Conservation (phyloP, 2,797 vertebrate species). For the Poecilia wingei region DNA sequence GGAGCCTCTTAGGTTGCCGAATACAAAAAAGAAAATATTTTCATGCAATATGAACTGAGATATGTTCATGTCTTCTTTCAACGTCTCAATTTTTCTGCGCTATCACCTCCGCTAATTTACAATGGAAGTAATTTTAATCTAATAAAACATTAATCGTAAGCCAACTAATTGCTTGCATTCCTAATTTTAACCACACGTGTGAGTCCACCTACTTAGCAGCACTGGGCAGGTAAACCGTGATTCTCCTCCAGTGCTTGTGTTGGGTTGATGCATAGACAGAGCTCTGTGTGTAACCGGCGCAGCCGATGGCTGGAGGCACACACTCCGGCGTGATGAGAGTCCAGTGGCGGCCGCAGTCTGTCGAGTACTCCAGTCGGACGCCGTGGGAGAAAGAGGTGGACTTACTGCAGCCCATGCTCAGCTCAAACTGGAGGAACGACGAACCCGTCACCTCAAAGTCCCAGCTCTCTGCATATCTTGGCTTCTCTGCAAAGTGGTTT, state of each 20-base stretch:
- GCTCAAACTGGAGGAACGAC: conserved; percentile 95
- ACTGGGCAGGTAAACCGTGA: conserved; percentile 92
- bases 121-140: too few species aligned
- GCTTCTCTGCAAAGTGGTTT: conserved; percentile 83
- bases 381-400: conserved; percentile 87
- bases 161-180: too few species aligned
- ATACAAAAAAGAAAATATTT: too few species aligned
- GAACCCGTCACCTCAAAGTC: conserved; percentile 95
- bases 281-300: conserved; percentile 92
- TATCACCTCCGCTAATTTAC: too few species aligned
- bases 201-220: conserved; percentile 79
- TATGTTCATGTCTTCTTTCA: too few species aligned
- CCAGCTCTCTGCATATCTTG: conserved; percentile 96
- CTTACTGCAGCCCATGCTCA: conserved; percentile 97
- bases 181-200: too few species aligned
- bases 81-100: too few species aligned
- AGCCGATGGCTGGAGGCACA: conserved; percentile 94
- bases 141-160: too few species aligned
- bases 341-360: conserved; percentile 94
- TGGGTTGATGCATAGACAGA: conserved; percentile 92
- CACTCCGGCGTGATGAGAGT: conserved; percentile 93
- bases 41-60: too few species aligned
- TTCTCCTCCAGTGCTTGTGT: conserved; percentile 93
- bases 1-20: too few species aligned
- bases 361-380: conserved; percentile 91